Percentiles rank a stretch among this genome's conserved stretches.
These are phyloP conservation scores for Mormyrops attenuatus DNA, from an alignment of 2,797 vertebrate genomes.

Conservation along the genomic window DNA sequence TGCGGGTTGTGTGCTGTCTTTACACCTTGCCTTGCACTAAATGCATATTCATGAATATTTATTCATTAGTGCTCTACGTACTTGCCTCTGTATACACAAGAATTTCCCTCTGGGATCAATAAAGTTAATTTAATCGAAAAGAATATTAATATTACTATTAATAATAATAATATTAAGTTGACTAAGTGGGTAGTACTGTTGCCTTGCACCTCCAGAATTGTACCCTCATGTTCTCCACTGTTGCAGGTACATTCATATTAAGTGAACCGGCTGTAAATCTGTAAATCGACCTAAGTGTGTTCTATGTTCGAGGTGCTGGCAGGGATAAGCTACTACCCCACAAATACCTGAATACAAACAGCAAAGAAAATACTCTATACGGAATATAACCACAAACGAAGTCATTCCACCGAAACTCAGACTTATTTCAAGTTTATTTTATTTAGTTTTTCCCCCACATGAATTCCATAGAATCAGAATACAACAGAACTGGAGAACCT, in stretches of 20 bases:
- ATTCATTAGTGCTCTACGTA: neutral
- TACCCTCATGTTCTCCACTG: neutral
- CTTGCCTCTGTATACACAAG: neutral
- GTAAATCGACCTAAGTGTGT: neutral
- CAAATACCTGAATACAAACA: neutral
- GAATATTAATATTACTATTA: neutral
- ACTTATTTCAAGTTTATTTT: slow-evolving; percentile 30
- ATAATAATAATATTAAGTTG: neutral
- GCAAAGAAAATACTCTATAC: neutral
- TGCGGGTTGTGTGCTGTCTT: neutral
- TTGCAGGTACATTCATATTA: neutral
- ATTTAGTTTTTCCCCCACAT: slow-evolving; percentile 17
- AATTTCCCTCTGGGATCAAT: neutral
- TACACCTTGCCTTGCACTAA: neutral
- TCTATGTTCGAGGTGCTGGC: too few species aligned
- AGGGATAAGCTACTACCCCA: neutral
- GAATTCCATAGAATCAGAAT: slow-evolving; percentile 25
- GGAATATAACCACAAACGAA: neutral
- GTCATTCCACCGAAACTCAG: neutral
- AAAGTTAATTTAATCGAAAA: neutral
- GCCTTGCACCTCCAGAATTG: neutral
- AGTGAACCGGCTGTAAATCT: neutral
- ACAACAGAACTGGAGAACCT: slow-evolving; percentile 18
- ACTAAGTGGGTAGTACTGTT: neutral
- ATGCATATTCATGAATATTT: neutral